phyloP scores from a whole-genome alignment of 2,888 invertebrate species.

The Caenorhabditis plicata region DNA sequence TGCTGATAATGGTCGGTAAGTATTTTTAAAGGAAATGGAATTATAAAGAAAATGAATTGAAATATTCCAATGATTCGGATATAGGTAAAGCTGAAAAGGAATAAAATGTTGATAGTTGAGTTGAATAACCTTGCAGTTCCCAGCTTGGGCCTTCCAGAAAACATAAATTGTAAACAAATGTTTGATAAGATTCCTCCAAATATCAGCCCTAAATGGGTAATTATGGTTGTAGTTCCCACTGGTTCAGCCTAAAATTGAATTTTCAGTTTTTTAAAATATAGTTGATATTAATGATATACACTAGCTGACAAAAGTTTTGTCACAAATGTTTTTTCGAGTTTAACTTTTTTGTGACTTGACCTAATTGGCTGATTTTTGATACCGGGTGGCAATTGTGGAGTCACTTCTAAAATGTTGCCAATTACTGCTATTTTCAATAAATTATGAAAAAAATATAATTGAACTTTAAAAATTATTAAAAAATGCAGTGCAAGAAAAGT shows the following conservation, averaged over 20 bases:
- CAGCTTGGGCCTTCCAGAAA: conserved; percentile 40
- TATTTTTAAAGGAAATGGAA: conserved; percentile 47
- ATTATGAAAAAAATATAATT: too few species aligned
- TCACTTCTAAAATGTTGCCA: too few species aligned
- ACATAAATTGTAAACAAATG: conserved; percentile 26
- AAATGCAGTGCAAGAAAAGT: too few species aligned
- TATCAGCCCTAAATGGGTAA: conserved; percentile 18
- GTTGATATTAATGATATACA: too few species aligned
- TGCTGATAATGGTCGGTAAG: conserved; percentile 45
- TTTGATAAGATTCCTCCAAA: conserved; percentile 31
- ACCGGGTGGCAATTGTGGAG: too few species aligned
- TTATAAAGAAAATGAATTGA: conserved; percentile 43
- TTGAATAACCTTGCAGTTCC: conserved; percentile 33
- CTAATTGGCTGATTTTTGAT: too few species aligned
- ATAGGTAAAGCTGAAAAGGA: conserved; percentile 41
- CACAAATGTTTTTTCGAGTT: too few species aligned
- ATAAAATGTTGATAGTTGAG: not conserved
- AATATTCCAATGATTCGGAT: conserved; percentile 44
- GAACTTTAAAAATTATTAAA: too few species aligned
- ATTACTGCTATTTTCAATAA: too few species aligned
- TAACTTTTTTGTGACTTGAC: too few species aligned
- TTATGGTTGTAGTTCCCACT: conserved; percentile 18
- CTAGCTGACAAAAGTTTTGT: too few species aligned
- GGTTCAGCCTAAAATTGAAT: conserved; percentile 22
- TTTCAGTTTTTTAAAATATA: too few species aligned